Evolutionary conservation across 2,888 invertebrate genomes (phyloP).

Genomic region (Hedychridium roseum): DNA sequence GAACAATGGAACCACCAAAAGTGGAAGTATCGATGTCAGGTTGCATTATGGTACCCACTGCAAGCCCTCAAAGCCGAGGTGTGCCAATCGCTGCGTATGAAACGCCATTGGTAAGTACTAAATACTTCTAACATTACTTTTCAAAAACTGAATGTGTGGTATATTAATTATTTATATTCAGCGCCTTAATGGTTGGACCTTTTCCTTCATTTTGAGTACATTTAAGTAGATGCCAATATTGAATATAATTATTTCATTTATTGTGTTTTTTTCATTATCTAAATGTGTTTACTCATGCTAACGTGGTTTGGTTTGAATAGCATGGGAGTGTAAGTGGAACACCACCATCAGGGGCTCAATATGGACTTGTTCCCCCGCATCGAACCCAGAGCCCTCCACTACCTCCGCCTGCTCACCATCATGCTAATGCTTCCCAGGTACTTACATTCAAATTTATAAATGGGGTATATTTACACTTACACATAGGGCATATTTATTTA

Average conservation of each 20-base stretch:
- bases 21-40: constrained; percentile 67
- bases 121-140: no score
- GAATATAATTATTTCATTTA: no score
- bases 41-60: constrained; percentile 68
- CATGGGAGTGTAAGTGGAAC: constrained; percentile 59
- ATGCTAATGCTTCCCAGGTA: constrained; percentile 63
- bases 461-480: not conserved
- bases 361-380: constrained; percentile 60
- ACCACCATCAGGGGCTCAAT: constrained; percentile 59
- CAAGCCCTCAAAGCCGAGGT: constrained; percentile 67
- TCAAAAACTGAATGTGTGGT: no score
- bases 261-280: no score
- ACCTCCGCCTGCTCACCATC: constrained; percentile 87
- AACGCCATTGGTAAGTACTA: constrained; percentile 74
- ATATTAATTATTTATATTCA: no score
- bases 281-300: no score
- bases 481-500: not conserved
- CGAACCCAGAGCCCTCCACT: constrained; percentile 69
- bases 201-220: no score
- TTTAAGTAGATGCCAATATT: no score
- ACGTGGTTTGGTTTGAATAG: constrained; percentile 58
- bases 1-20: constrained; percentile 67
- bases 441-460: constrained; percentile 33
- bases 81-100: constrained; percentile 72
- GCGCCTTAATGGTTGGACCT: no score